Conservation (phyloP, 2,888 invertebrate genomes). For the Ptilodon capucinus region DNA sequence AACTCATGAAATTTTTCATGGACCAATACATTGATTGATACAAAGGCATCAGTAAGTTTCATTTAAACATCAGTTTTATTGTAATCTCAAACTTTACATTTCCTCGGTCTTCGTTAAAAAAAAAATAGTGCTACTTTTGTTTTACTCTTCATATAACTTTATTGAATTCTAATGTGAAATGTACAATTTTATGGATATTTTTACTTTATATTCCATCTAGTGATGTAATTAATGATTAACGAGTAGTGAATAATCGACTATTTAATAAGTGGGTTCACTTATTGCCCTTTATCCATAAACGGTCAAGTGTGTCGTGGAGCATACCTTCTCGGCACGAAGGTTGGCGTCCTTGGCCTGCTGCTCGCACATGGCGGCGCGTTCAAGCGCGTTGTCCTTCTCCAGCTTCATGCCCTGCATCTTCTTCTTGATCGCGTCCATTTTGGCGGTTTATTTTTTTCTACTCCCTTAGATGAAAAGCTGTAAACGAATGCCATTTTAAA, state of each 20-base stretch:
- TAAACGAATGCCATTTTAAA: constrained; percentile 15
- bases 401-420: constrained; percentile 99
- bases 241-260: constrained; percentile 12
- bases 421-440: constrained; percentile 99
- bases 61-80: no score
- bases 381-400: constrained; percentile 99
- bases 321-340: constrained; percentile 92
- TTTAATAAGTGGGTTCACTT: constrained; percentile 12
- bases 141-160: background rate
- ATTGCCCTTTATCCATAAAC: constrained; percentile 33
- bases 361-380: constrained; percentile 98
- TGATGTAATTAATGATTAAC: background rate
- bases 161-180: constrained; percentile 4
- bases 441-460: constrained; percentile 82
- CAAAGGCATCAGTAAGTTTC: no score
- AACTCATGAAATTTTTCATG: no score
- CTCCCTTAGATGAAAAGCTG: constrained; percentile 69
- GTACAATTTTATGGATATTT: background rate
- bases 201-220: background rate
- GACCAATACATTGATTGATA: no score
- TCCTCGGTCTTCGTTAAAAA: no score
- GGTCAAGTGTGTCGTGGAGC: constrained; percentile 22
- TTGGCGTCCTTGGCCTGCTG: constrained; percentile 97
- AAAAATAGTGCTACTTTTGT: no score
- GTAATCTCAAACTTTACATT: no score